phyloP scores from a whole-genome alignment of 2,113 vertebrate genomes.

The Podarcis raffonei region DNA sequence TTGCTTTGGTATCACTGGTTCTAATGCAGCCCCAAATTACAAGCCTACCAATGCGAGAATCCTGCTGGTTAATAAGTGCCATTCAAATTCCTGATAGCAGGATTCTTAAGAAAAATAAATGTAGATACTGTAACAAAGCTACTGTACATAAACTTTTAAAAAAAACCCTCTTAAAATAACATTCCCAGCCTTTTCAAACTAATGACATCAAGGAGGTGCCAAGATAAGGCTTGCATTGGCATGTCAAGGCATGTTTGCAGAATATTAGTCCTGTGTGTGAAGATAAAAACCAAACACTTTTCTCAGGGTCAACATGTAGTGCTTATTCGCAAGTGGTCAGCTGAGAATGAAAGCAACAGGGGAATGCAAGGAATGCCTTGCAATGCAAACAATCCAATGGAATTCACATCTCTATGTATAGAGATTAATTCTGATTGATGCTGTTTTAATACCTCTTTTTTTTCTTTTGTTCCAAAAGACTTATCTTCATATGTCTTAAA shows the following conservation, averaged over 20 bases:
- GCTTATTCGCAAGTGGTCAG: conserved; percentile 12
- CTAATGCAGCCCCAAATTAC: neutral
- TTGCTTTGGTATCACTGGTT: neutral
- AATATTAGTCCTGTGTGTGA: neutral
- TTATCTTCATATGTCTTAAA: neutral
- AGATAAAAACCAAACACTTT: conserved; percentile 10
- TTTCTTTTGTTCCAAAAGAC: neutral
- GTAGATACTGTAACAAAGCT: conserved; percentile 12
- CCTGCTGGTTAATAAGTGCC: conserved; percentile 11
- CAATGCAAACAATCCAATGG: conserved; percentile 1
- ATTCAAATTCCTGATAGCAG: conserved; percentile 6
- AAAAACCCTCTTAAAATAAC: conserved; percentile 10
- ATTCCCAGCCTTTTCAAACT: conserved; percentile 29
- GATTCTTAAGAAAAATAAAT: neutral
- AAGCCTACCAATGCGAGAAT: neutral
- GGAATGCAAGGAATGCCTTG: conserved; percentile 9
- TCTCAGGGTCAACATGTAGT: neutral
- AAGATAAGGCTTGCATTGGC: conserved; percentile 19
- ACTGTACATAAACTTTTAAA: conserved; percentile 1
- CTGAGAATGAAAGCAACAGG: conserved; percentile 1
- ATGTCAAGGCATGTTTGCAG: conserved; percentile 28
- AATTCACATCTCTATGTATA: conserved; percentile 1
- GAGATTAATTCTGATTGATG: conserved; percentile 20
- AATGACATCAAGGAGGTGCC: neutral
- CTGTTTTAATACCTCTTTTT: neutral